A percentile compares a stretch with the other conserved stretches of the same genome.
Evolutionary conservation across 2,113 vertebrate species (phyloP).

Genomic region (Hirundichthys speculiger): DNA sequence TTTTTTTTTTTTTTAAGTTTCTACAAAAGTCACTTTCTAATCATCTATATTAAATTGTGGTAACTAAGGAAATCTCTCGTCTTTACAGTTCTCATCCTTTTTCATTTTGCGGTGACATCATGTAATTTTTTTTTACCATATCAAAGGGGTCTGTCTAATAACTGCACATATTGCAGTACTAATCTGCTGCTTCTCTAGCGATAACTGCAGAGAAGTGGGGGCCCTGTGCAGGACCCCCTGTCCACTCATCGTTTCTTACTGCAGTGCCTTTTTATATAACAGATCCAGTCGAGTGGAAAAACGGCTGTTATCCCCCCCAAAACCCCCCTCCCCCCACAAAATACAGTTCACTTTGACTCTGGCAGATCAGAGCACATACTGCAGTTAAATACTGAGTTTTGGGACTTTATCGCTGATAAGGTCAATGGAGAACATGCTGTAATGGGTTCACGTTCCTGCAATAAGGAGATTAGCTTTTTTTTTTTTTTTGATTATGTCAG

Average conservation of each 20-base stretch:
- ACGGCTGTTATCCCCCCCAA: slow-evolving; percentile 19
- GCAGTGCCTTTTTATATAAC: slow-evolving; percentile 63
- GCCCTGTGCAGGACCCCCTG: slow-evolving; percentile 41
- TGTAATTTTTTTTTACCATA: slow-evolving; percentile 19
- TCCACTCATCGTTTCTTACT: slow-evolving; percentile 39
- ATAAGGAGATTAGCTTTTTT: not conserved
- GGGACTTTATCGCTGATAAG: no score
- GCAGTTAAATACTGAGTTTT: slow-evolving; percentile 15
- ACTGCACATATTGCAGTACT: slow-evolving; percentile 48
- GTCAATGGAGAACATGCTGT: not conserved
- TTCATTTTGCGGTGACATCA: slow-evolving; percentile 28
- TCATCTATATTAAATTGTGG: slow-evolving; percentile 9
- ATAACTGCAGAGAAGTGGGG: slow-evolving; percentile 23
- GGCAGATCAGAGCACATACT: slow-evolving; percentile 14
- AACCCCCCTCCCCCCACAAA: slow-evolving; percentile 13
- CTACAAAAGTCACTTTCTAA: slow-evolving; percentile 3
- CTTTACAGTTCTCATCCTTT: slow-evolving; percentile 9
- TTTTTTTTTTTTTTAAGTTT: not conserved
- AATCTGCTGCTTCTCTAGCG: slow-evolving; percentile 17
- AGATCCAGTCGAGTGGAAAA: slow-evolving; percentile 59
- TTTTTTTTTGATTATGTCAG: no score
- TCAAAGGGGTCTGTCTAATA: slow-evolving; percentile 41
- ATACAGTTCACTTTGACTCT: slow-evolving; percentile 20
- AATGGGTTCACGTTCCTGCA: slow-evolving; percentile 7
- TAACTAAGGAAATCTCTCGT: not conserved